Percentiles rank a stretch among this genome's conserved stretches.
These are phyloP conservation scores for Coranthus polyacanthus DNA, from an alignment of 2,797 vertebrate species.

Conservation along the genomic window DNA sequence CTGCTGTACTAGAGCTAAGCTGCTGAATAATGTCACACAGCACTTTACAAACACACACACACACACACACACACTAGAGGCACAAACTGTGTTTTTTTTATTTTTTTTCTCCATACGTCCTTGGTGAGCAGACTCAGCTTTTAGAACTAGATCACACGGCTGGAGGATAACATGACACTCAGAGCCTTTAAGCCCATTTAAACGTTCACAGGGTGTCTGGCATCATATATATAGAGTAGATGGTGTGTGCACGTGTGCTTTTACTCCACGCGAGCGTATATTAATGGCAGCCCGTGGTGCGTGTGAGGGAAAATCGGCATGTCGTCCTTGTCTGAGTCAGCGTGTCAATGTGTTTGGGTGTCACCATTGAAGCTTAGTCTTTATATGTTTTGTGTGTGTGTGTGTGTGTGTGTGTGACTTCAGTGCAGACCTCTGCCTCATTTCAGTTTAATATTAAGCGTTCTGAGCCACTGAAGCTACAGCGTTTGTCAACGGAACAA, in stretches of 20 bases:
- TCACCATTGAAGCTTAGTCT: constrained; percentile 34
- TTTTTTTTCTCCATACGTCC: constrained; percentile 28
- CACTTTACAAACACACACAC: constrained; percentile 20
- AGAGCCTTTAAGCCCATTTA: constrained; percentile 69
- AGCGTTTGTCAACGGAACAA: constrained; percentile 24
- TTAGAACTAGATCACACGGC: constrained; percentile 44
- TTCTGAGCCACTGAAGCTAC: constrained; percentile 29
- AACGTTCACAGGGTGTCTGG: constrained; percentile 50
- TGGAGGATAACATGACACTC: constrained; percentile 61
- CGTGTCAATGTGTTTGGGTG: constrained; percentile 21
- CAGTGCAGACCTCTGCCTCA: constrained; percentile 38
- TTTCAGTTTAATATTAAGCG: constrained; percentile 38
- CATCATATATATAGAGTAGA: constrained; percentile 1
- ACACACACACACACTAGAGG: constrained; percentile 3
- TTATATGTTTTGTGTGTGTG: constrained; percentile 8
- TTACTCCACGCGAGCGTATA: constrained; percentile 6
- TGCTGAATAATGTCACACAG: constrained; percentile 20
- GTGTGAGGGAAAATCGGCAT: constrained; percentile 10
- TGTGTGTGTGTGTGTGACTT: constrained; percentile 33
- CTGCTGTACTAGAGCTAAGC: constrained; percentile 6
- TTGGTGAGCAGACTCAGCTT: constrained; percentile 47
- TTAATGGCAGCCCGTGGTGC: constrained; percentile 14
- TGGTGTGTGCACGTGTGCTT: constrained; percentile 18
- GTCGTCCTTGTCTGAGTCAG: constrained; percentile 44
- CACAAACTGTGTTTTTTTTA: constrained; percentile 1